These are phyloP conservation scores for Plectrocnemia conspersa DNA, from an alignment of 1,140 invertebrate species.

Conservation along the genomic window DNA sequence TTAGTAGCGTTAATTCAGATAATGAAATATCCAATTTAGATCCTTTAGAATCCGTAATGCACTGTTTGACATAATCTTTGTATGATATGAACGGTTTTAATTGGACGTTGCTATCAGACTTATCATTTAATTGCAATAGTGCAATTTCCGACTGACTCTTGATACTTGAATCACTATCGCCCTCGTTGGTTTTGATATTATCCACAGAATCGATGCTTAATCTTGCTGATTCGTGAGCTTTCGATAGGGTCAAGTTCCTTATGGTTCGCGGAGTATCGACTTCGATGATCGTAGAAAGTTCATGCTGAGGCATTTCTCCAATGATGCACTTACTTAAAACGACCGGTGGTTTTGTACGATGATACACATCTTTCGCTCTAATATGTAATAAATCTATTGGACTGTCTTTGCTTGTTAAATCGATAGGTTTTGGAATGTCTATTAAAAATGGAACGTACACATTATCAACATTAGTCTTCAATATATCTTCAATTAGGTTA, in stretches of 20 bases:
- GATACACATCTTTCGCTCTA: no score
- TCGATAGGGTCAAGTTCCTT: constrained; percentile 35
- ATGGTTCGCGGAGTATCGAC: constrained; percentile 54
- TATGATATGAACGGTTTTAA: constrained; percentile 47
- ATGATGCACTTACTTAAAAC: constrained; percentile 20
- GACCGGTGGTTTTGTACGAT: constrained; percentile 15
- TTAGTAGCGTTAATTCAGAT: constrained; percentile 47
- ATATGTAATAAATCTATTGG: no score
- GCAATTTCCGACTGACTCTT: no score
- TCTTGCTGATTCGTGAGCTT: constrained; percentile 17
- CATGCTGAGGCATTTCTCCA: constrained; percentile 50
- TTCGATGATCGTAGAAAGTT: constrained; percentile 63
- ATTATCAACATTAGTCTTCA: not conserved
- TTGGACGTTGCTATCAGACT: constrained; percentile 36
- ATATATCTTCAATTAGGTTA: not conserved
- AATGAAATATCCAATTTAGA: constrained; percentile 46
- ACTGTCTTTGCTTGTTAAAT: not conserved
- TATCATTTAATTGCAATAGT: constrained; percentile 22
- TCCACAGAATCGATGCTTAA: no score
- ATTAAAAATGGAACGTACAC: not conserved
- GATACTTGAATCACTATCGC: no score
- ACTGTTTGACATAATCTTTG: constrained; percentile 46
- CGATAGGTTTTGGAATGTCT: constrained; percentile 12
- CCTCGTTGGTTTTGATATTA: no score
- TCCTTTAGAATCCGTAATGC: constrained; percentile 35